Conservation (phyloP, 2,113 vertebrate species). For the Elachura formosa region DNA sequence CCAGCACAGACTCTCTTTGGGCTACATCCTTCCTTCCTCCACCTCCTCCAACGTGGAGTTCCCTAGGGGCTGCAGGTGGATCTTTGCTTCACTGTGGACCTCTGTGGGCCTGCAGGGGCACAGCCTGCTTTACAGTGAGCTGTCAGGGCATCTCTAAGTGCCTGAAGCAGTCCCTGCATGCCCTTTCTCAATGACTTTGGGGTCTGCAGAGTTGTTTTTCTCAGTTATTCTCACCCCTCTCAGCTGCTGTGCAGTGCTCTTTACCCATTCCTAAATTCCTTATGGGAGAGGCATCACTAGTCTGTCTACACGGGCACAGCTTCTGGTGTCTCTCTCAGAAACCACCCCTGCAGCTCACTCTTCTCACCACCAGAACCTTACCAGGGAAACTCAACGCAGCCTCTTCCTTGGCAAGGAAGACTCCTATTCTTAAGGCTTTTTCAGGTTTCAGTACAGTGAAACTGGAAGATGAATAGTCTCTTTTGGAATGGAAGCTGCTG, state of each 20-base stretch:
- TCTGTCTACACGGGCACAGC: neutral
- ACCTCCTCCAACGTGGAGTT: accelerated
- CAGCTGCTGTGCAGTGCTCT: neutral
- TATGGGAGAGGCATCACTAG: neutral
- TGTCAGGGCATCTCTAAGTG: neutral
- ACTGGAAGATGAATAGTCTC: neutral
- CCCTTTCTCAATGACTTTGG: neutral
- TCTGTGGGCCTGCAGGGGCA: neutral
- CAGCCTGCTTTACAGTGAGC: neutral
- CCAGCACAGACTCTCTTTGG: neutral
- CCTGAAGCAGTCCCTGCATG: neutral
- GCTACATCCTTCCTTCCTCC: neutral
- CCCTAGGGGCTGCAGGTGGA: neutral
- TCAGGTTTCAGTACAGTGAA: neutral
- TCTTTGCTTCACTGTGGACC: neutral
- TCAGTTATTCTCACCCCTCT: neutral
- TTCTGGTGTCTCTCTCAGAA: neutral
- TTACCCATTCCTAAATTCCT: neutral
- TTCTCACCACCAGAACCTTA: neutral
- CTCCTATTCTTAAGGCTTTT: neutral
- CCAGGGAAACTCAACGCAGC: neutral
- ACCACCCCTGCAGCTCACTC: neutral
- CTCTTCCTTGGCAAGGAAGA: neutral
- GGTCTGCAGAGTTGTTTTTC: neutral
- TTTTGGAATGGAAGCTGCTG: neutral